These are phyloP conservation scores for Whitmania pigra DNA, from an alignment of 1,140 invertebrate genomes.

Conservation along the genomic window DNA sequence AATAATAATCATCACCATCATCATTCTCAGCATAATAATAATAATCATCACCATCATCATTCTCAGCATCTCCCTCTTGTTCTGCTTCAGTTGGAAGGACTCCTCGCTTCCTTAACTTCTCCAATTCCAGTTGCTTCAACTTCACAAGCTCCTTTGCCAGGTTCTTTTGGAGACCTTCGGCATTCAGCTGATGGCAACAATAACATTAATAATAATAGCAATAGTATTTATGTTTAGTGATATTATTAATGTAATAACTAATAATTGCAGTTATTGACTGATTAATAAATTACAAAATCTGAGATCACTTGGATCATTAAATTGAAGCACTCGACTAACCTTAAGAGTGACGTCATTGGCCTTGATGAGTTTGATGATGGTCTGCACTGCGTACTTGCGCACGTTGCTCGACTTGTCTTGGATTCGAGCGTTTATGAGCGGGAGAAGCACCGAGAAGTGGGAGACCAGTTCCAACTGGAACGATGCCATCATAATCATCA, in stretches of 20 bases:
- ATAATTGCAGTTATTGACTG: not conserved
- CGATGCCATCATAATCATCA: too few species aligned
- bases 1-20: too few species aligned
- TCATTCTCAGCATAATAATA: too few species aligned
- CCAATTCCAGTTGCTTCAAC: too few species aligned
- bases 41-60: too few species aligned
- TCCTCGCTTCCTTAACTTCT: too few species aligned
- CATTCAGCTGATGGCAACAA: not conserved
- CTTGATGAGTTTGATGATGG: constrained; percentile 60
- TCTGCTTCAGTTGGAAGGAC: too few species aligned
- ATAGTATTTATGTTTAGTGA: too few species aligned
- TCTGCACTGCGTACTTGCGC: constrained; percentile 61
- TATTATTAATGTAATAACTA: too few species aligned
- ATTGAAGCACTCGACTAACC: constrained; percentile 39
- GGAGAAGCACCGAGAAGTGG: constrained; percentile 47
- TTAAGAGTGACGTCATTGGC: constrained; percentile 61
- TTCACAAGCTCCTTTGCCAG: not conserved
- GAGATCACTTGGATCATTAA: not conserved
- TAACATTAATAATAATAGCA: not conserved
- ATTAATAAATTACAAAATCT: constrained; percentile 19
- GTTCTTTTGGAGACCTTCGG: not conserved
- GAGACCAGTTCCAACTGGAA: too few species aligned
- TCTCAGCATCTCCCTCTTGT: too few species aligned
- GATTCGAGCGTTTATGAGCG: constrained; percentile 54
- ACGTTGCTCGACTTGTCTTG: constrained; percentile 64